Base-by-base conservation (phyloP, 2,888 invertebrate genomes). In the Acleris literana region DNA sequence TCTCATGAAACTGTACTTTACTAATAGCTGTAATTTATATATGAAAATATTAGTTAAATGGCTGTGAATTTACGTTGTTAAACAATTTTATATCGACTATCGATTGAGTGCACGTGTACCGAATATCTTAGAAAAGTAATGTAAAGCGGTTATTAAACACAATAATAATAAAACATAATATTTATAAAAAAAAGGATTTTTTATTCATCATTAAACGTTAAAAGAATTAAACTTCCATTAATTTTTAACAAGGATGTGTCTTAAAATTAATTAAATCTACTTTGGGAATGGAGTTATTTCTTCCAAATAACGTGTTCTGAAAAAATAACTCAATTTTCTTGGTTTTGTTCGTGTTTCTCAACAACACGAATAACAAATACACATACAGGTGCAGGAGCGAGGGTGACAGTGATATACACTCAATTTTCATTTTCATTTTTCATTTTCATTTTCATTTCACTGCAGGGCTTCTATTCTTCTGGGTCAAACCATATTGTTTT, bases 11-110 rank as follows among this genome's bases (percentile, higher is more conserved):
- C 9, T 11, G 33, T 33, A 33, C 7, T 33, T 33, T 9, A 33
- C 11, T 33, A 44, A 44, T 46, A 46, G 6, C 1, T 46, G 46
- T 46, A 46, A 46, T 52, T 18, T 49, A 43, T 33, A 60, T 13
- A 39, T 49, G 64, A 62, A 52, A 51, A 60, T 60, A 63, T 64
- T 64, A 55, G 68, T 70, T 71, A 70, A 72, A 74, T 70, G 82
- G 82, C 82, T 82, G 82, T 82, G 81, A 82, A 72, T 72, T 77
- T 74, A 68, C 64, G 72, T 75, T 75, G 69, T 69, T 66, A 71
- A 72, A 70, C 61, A 64, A 68, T 71, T 74, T 71, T 71, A 74
- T 69, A 71, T 60, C 29, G 29, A 18, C 2, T 57, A 18, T 53
- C 29, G 39, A 39, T 33, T 33, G 39, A 70, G 64, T 69, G 20